Percentiles rank a stretch among this genome's conserved stretches.
phyloP scores from a whole-genome alignment of 2,888 invertebrate genomes.

The Caenorhabditis sinica region DNA sequence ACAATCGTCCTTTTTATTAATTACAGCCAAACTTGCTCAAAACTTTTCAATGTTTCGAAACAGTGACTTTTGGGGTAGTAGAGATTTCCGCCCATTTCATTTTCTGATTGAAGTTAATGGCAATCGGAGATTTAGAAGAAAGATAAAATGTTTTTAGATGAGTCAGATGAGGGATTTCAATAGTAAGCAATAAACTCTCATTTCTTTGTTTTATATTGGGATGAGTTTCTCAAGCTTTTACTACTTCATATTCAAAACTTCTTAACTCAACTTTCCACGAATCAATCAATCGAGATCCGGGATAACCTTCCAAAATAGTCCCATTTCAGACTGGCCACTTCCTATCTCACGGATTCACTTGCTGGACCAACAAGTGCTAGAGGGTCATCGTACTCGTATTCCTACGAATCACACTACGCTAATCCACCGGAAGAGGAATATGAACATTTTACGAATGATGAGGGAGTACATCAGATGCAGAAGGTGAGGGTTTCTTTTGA shows the following conservation, averaged over 20 bases:
- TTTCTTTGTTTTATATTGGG: no score
- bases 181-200: no score
- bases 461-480: conserved; percentile 71
- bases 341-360: conserved; percentile 81
- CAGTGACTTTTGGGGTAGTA: no score
- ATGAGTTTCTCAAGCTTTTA: neutral
- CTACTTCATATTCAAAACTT: neutral
- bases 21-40: no score
- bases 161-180: no score
- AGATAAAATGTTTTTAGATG: no score
- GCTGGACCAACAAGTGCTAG: conserved; percentile 79
- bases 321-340: conserved; percentile 80
- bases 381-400: conserved; percentile 80
- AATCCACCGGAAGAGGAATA: conserved; percentile 77
- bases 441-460: conserved; percentile 60
- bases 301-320: neutral
- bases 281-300: no score
- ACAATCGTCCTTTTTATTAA: no score
- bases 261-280: neutral
- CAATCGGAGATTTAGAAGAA: no score
- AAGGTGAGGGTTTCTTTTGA: conserved; percentile 54
- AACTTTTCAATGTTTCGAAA: no score
- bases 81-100: no score
- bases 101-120: no score
- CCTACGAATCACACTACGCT: conserved; percentile 80